Evolutionary conservation across 92 coral and sea anemone genomes (phyloP), one percentile per base, ranked within the genome.

Genomic region (Porites rus): DNA sequence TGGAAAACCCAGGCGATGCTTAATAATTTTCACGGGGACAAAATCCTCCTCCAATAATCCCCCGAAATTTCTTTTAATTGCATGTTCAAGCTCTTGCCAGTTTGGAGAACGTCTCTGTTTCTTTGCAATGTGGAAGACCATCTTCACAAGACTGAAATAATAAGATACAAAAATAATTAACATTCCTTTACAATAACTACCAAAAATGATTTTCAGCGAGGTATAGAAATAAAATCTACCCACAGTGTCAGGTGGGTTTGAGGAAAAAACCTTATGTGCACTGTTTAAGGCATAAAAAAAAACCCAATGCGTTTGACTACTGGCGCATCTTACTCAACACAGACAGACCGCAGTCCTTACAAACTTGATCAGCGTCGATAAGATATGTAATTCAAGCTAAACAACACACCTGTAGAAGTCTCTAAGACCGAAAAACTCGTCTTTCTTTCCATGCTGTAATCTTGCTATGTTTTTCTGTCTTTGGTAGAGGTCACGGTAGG

Each of bases 401-500:
- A 10, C 60, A 54, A 54, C 60, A 54, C 56, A 94, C 97, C 97
- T 92, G 90, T 94, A 94, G 51, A 94, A 94, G 65, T 94, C 97
- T 68, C 97, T 91, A 11, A 94, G 90, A n/a, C 97, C 97, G 73
- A 94, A 94, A 79, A 94, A 94, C 71, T 94, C 97, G 18, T 94
- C 97, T 72, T 94, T 94, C 69, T 89, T 94, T 22, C 93, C 89
- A 16, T 87, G 80, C 70, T 72, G 84, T 12, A 94, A 89, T 43
- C 86, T 88, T 61, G 89, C 43, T 7, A 75, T 24, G 1, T 4
- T 63, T 86, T 75, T 92, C 88, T 94, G 97, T 56, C 53, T 8
- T 10, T 73, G 46, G 85, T 93, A 95, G 10, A 95, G 93, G 6
- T 93, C 88, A 21, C 22, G 62, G 82, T 95, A 95, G 31, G 95